These are phyloP conservation scores for Bufotes viridis DNA, from an alignment of 2,797 vertebrate species.

Conservation along the genomic window DNA sequence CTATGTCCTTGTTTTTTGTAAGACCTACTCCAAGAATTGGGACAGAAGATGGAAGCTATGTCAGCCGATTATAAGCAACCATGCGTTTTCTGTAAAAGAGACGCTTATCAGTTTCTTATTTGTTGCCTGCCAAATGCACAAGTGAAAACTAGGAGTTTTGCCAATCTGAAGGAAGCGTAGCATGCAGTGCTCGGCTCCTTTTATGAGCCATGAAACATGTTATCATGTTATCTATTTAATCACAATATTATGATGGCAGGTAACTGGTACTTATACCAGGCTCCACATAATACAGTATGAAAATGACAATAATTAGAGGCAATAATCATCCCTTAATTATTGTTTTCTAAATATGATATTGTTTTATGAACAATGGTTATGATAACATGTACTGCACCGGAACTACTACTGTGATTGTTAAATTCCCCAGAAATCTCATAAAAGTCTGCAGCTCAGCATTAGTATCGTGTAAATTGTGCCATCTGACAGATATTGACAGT, in stretches of 20 bases:
- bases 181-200: not conserved
- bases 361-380: not conserved
- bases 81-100: not conserved
- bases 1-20: no score
- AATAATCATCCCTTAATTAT: not conserved
- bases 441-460: not conserved
- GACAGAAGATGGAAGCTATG: no score
- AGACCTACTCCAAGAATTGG: no score
- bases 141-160: not conserved
- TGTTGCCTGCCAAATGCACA: not conserved
- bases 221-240: not conserved
- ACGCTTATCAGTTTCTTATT: not conserved
- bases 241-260: not conserved
- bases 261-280: not conserved
- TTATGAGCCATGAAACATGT: not conserved
- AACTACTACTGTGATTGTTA: no score
- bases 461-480: not conserved
- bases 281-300: not conserved
- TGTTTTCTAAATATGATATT: conserved; percentile 6
- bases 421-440: not conserved
- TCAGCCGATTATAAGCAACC: no score
- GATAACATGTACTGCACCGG: not conserved
- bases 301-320: not conserved
- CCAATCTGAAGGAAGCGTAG: not conserved
- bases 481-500: not conserved